phyloP scores from a whole-genome alignment of 2,797 vertebrate genomes.

The Artibeus jamaicensis region DNA sequence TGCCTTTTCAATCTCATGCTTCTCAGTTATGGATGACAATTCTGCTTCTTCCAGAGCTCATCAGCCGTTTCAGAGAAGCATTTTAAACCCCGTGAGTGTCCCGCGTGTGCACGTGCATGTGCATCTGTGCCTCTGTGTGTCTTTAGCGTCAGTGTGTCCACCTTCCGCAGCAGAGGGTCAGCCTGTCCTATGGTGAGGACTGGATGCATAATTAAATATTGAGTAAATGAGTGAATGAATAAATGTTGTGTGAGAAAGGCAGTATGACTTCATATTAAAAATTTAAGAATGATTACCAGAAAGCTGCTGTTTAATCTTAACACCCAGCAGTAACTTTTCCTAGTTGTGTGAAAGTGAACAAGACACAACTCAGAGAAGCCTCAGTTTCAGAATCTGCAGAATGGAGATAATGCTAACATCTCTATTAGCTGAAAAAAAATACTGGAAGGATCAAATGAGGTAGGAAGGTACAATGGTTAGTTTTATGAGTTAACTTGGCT shows the following conservation, averaged over 20 bases:
- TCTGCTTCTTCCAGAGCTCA: not conserved
- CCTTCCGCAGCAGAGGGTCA: not conserved
- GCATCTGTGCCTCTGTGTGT: not conserved
- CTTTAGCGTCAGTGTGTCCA: not conserved
- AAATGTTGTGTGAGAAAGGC: not conserved
- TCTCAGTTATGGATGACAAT: not conserved
- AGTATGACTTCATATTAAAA: not conserved
- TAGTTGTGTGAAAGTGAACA: not conserved
- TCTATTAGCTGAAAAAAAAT: not conserved
- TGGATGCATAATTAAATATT: not conserved
- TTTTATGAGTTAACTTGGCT: not conserved
- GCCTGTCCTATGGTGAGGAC: not conserved
- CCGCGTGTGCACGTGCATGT: accelerated
- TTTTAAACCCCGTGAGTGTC: not conserved
- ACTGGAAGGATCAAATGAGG: not conserved
- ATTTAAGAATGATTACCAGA: not conserved
- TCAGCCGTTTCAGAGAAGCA: not conserved
- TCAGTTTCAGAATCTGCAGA: not conserved
- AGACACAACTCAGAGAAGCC: not conserved
- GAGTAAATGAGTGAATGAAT: not conserved
- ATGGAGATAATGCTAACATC: not conserved
- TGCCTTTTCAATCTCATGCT: not conserved
- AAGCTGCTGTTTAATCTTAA: not conserved
- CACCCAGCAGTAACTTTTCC: not conserved
- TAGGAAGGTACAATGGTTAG: not conserved